Conservation (phyloP, 1,140 invertebrate species). For the Caenorhabditis brenneri region DNA sequence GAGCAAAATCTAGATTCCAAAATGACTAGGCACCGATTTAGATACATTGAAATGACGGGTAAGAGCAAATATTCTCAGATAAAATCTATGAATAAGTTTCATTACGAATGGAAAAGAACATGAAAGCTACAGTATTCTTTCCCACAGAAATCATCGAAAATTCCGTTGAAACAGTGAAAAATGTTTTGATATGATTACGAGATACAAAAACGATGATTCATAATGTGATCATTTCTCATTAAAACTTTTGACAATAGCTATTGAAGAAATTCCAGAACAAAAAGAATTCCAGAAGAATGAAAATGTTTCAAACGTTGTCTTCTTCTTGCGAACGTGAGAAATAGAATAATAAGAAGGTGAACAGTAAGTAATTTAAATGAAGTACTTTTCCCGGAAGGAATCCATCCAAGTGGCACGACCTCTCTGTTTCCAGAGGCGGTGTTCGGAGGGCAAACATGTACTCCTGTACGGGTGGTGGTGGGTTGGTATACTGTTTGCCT, state of each 20-base stretch:
- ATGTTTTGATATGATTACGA: too few relatives aligned
- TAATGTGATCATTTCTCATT: background rate
- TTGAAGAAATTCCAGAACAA: background rate
- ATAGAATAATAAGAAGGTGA: background rate
- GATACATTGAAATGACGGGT: background rate
- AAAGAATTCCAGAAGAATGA: background rate
- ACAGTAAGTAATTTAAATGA: conserved; percentile 22
- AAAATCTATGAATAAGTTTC: too few relatives aligned
- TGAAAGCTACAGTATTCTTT: too few relatives aligned
- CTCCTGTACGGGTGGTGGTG: background rate
- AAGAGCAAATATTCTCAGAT: background rate
- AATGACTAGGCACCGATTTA: background rate
- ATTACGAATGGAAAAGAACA: too few relatives aligned
- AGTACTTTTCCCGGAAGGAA: background rate
- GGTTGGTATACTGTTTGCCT: conserved; percentile 16
- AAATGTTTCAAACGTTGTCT: background rate
- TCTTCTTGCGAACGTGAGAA: background rate
- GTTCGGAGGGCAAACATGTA: conserved; percentile 22
- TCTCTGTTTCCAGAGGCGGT: conserved; percentile 20
- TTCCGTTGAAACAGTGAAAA: too few relatives aligned
- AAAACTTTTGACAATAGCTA: background rate
- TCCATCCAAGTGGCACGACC: background rate
- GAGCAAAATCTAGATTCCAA: conserved; percentile 14
- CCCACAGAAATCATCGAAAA: too few relatives aligned
- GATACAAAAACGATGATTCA: too few relatives aligned